These are phyloP conservation scores for Leucoraja erinaceus DNA, from an alignment of 2,113 vertebrate genomes.

Conservation along the genomic window DNA sequence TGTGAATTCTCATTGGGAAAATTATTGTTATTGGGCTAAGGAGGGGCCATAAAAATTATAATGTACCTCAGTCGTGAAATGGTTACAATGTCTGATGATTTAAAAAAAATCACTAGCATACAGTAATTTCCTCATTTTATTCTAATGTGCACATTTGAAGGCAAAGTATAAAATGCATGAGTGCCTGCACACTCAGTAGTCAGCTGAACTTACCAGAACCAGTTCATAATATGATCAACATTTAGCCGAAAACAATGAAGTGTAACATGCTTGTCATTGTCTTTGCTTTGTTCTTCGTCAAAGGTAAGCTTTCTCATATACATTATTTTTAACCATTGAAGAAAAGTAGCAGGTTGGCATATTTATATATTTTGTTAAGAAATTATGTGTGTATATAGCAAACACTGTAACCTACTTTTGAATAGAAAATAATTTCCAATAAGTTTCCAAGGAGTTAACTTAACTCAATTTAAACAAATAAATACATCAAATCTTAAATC, in stretches of 20 bases:
- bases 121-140: conserved; percentile 25
- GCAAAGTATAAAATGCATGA: neutral
- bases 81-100: neutral
- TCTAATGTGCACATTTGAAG: neutral
- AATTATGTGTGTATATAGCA: neutral
- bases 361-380: neutral
- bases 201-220: neutral
- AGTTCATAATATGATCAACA: no score
- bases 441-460: neutral
- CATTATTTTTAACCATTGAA: neutral
- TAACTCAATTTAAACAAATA: neutral
- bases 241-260: neutral
- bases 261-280: neutral
- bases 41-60: no score
- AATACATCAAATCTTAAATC: no score
- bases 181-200: neutral
- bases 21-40: no score
- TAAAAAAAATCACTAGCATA: neutral
- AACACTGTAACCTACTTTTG: neutral
- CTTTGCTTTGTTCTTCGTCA: neutral
- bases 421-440: neutral
- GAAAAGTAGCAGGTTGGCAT: neutral
- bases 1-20: no score
- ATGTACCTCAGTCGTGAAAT: no score
- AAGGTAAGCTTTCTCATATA: conserved; percentile 12